A percentile compares a stretch with the other conserved stretches of the same genome.
Conservation (phyloP, 2,113 vertebrate species). For the Tachysurus vachellii region DNA sequence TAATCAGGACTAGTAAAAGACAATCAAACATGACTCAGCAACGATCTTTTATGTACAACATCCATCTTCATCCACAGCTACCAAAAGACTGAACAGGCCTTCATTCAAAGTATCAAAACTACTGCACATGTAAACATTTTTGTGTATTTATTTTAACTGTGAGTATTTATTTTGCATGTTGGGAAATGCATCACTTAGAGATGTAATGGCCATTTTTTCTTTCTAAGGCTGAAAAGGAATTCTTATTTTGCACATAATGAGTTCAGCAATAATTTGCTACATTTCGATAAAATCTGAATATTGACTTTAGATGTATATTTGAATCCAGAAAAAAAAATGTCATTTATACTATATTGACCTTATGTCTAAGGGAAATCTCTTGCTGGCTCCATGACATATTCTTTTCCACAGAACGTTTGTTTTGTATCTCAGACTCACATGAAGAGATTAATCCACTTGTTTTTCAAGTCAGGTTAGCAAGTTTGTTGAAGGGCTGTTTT, state of each 20-base stretch:
- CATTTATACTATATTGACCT: conserved; percentile 62
- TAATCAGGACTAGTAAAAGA: conserved; percentile 52
- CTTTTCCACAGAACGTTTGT: conserved; percentile 40
- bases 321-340: conserved; percentile 49
- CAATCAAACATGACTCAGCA: conserved; percentile 57
- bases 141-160: conserved; percentile 47
- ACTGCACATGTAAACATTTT: conserved; percentile 20
- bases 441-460: conserved; percentile 61
- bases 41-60: conserved; percentile 38
- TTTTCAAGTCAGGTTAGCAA: conserved; percentile 66
- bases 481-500: conserved; percentile 79
- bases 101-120: conserved; percentile 21
- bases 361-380: conserved; percentile 40
- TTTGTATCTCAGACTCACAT: conserved; percentile 50
- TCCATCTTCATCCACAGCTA: conserved; percentile 45
- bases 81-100: conserved; percentile 44
- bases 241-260: conserved; percentile 73
- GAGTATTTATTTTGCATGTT: conserved; percentile 57
- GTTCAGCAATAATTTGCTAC: conserved; percentile 75
- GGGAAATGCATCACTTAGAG: conserved; percentile 52
- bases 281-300: conserved; percentile 49
- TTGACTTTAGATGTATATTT: conserved; percentile 45
- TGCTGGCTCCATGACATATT: conserved; percentile 47
- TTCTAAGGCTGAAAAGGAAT: conserved; percentile 45
- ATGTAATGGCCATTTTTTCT: conserved; percentile 43